Evolutionary conservation across 2,797 vertebrate species (phyloP).

Genomic region (Gadopsis marmoratus): DNA sequence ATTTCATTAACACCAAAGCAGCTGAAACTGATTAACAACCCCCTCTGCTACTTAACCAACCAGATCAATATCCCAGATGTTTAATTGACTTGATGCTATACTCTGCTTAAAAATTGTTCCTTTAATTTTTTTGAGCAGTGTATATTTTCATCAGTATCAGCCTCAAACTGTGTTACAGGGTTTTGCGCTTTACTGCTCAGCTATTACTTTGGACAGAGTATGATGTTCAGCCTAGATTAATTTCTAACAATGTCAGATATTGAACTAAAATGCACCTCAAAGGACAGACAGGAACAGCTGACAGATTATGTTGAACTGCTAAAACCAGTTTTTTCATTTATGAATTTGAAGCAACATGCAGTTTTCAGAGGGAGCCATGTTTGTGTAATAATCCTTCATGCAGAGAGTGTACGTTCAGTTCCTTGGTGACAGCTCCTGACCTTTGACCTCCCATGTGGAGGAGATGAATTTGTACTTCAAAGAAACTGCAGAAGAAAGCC

Average conservation of each 20-base stretch:
- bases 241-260: background rate
- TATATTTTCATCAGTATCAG: background rate
- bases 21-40: too few relatives aligned
- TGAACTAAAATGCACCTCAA: background rate
- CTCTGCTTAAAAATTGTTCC: too few relatives aligned
- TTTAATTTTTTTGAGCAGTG: too few relatives aligned
- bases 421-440: slow-evolving; percentile 15
- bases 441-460: slow-evolving; percentile 27
- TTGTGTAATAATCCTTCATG: slow-evolving; percentile 16
- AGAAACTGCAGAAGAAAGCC: slow-evolving; percentile 33
- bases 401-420: background rate
- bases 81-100: too few relatives aligned
- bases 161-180: background rate
- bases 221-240: background rate
- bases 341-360: background rate
- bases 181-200: background rate
- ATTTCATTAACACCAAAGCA: too few relatives aligned
- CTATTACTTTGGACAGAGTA: background rate
- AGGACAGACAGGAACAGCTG: background rate
- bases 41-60: too few relatives aligned
- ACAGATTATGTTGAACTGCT: background rate
- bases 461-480: slow-evolving; percentile 32
- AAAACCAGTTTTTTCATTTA: background rate
- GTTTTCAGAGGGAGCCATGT: slow-evolving; percentile 2
- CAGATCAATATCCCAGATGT: too few relatives aligned